Conservation (phyloP, 2,113 vertebrate genomes). For the Bombycilla garrulus region DNA sequence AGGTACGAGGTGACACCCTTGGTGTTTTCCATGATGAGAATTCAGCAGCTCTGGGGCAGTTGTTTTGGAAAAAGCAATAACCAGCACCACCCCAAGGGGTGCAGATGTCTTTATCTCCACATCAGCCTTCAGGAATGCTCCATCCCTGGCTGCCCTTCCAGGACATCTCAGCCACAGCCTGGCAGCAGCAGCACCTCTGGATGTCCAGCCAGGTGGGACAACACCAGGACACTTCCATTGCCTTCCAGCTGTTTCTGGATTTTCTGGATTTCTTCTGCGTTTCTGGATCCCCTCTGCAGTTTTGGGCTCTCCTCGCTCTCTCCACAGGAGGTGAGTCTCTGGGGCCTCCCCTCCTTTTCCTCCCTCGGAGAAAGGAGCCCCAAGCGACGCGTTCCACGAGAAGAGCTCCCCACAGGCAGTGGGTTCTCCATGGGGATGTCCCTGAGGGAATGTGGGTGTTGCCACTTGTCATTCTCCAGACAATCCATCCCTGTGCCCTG, state of each 20-base stretch:
- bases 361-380: neutral
- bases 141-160: neutral
- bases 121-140: neutral
- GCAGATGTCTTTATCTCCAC: neutral
- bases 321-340: neutral
- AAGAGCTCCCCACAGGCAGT: neutral
- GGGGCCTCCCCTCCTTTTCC: neutral
- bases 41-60: neutral
- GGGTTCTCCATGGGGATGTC: rapidly evolving
- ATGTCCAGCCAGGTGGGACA: neutral
- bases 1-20: rapidly evolving
- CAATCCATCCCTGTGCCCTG: rapidly evolving
- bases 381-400: rapidly evolving
- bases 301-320: neutral
- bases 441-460: neutral
- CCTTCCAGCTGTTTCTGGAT: neutral
- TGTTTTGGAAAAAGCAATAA: neutral
- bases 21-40: neutral
- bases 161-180: neutral
- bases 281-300: neutral
- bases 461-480: neutral
- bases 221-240: neutral
- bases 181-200: neutral
- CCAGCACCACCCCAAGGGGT: rapidly evolving
- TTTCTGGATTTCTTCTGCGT: neutral